These are phyloP conservation scores for Propithecus deckenii DNA, from an alignment of 2,797 vertebrate genomes.

Conservation along the genomic window DNA sequence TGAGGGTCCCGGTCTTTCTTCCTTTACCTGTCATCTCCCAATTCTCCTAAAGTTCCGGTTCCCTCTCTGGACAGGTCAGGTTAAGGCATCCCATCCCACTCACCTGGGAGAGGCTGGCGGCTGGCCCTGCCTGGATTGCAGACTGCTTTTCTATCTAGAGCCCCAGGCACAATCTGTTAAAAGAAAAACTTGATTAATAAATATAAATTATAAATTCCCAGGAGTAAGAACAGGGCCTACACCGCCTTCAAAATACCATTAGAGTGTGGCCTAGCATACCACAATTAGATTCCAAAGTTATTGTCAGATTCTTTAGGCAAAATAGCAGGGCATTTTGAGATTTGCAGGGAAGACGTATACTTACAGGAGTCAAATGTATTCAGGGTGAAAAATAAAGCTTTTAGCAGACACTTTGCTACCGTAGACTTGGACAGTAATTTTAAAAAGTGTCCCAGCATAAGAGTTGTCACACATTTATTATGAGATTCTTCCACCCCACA, in stretches of 20 bases:
- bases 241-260: background rate
- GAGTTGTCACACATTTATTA: background rate
- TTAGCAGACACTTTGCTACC: background rate
- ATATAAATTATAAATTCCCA: no score
- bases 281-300: background rate
- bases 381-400: background rate
- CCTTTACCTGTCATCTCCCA: fast-evolving
- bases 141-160: background rate
- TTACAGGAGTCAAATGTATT: background rate
- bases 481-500: background rate
- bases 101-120: fast-evolving
- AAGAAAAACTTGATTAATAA: background rate
- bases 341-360: background rate
- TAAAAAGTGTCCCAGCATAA: background rate
- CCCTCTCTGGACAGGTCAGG: background rate
- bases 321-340: background rate
- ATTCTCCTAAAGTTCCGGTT: fast-evolving
- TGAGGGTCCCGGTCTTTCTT: background rate
- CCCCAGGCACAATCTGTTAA: background rate
- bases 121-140: background rate
- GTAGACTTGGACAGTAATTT: background rate
- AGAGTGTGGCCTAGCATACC: background rate
- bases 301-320: background rate
- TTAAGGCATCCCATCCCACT: fast-evolving
- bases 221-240: no score